Evolutionary conservation across 2,797 vertebrate genomes (phyloP).

Genomic region (Manis pentadactyla): DNA sequence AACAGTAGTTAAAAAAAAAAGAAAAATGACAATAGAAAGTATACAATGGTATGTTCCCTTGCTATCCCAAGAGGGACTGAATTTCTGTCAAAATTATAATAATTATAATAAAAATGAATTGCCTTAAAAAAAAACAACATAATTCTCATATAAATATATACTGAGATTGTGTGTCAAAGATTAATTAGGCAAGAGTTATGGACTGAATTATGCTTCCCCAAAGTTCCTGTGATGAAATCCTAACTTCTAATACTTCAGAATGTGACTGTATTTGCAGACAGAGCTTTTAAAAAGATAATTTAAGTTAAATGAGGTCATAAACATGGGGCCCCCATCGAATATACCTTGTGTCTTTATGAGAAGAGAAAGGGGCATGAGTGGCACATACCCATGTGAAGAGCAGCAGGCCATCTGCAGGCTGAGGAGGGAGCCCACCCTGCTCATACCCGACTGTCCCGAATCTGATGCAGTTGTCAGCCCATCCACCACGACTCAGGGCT

Average conservation of each 20-base stretch:
- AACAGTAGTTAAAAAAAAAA: conserved; percentile 93
- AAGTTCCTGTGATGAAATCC: not conserved
- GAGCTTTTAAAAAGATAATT: not conserved
- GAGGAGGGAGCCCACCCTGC: not conserved
- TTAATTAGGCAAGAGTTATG: not conserved
- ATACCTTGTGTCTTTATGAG: not conserved
- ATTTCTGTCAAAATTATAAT: not conserved
- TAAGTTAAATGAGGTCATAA: not conserved
- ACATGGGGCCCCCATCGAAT: not conserved
- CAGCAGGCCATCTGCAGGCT: not conserved
- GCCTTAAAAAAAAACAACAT: not conserved
- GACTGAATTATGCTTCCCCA: not conserved
- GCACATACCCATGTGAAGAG: too few relatives aligned
- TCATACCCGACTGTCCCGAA: too few relatives aligned
- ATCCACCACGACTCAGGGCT: not conserved
- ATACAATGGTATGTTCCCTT: not conserved
- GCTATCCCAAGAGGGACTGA: not conserved
- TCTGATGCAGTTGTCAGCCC: fast-evolving
- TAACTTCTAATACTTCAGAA: not conserved
- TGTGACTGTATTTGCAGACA: not conserved
- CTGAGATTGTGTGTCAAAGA: not conserved
- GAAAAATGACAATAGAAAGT: not conserved
- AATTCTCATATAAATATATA: not conserved
- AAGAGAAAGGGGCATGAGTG: not conserved
- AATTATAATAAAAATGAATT: not conserved